Evolutionary conservation across 2,113 vertebrate species (phyloP).

Genomic region (Lamprotornis superbus): DNA sequence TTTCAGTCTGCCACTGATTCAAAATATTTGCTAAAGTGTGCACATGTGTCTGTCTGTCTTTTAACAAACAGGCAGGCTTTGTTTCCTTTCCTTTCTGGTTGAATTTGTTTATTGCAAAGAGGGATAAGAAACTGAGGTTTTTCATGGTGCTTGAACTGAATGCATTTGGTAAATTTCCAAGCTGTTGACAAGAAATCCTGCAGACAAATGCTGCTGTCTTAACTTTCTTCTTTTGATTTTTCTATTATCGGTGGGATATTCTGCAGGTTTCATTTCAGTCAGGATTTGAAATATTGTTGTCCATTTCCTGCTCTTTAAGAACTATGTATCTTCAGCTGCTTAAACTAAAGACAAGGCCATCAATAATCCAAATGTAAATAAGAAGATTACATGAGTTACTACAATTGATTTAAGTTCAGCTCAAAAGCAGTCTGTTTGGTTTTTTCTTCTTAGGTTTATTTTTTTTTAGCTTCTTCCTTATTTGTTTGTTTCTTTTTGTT

Average conservation of each 20-base stretch:
- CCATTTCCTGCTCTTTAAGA: constrained; percentile 20
- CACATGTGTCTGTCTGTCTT: neutral
- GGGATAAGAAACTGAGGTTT: neutral
- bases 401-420: neutral
- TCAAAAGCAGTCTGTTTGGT: neutral
- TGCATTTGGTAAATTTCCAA: neutral
- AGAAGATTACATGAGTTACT: neutral
- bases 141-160: neutral
- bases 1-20: neutral
- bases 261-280: neutral
- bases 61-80: neutral
- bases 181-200: neutral
- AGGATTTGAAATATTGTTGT: neutral
- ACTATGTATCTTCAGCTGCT: neutral
- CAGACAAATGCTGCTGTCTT: neutral
- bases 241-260: neutral
- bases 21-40: neutral
- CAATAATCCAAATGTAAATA: neutral
- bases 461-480: neutral
- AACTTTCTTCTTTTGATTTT: constrained; percentile 40
- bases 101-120: neutral
- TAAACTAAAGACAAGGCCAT: neutral
- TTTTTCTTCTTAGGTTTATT: neutral
- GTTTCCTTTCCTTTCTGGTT: neutral
- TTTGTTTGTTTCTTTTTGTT: neutral